Base-by-base conservation (phyloP, 2,113 vertebrate genomes). In the Vulpes ferrilata region DNA sequence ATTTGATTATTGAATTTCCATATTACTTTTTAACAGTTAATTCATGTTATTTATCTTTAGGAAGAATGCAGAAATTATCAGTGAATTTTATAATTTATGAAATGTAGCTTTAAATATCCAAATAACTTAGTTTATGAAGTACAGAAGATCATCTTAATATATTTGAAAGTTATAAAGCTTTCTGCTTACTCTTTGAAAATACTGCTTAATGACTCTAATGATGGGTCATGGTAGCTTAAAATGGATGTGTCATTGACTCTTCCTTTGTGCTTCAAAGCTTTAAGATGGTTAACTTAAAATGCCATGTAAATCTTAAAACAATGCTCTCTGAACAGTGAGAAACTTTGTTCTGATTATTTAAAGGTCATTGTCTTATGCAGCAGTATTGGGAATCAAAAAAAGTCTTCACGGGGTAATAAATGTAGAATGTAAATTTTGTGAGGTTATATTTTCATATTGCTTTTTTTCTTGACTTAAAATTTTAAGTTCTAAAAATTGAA, bases 211-310 rank as follows among this genome's bases (percentile, higher is more conserved):
- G 97, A 95, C 85, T 98, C 92, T 97, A 98, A 98, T 98, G 98
- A 98, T 94, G 97, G 97, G 96, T 97, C 79, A 17, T 78, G 95
- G 96, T 92, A 94, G 69, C 67, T 90, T 97, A 96, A 93, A 98
- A 93, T 98, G 96, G 96, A 98, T 98, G 98, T 98, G 97, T 98
- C 93, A 15, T 92, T 98, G 96, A 97, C 93, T 98, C 4, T 95
- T 96, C 96, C 96, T 97, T 97, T 97, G 82, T 98, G 97, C 93
- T 97, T 98, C 98, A 96, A 60, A 98, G 98, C 97, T 98, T 98
- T 98, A 95, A 92, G 96, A 96, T 97, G 96, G 96, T 98, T 98
- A 98, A 97, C 91, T n/a, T 93, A 11, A 74, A 79, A 57, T 51
- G 35, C 86, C 57, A 82, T n/a, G 59, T 51, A 90, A 62, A 82